Evolutionary conservation across 2,888 invertebrate species (phyloP), one percentile per base, ranked within the genome.

Genomic region (Ormyrus thymus): DNA sequence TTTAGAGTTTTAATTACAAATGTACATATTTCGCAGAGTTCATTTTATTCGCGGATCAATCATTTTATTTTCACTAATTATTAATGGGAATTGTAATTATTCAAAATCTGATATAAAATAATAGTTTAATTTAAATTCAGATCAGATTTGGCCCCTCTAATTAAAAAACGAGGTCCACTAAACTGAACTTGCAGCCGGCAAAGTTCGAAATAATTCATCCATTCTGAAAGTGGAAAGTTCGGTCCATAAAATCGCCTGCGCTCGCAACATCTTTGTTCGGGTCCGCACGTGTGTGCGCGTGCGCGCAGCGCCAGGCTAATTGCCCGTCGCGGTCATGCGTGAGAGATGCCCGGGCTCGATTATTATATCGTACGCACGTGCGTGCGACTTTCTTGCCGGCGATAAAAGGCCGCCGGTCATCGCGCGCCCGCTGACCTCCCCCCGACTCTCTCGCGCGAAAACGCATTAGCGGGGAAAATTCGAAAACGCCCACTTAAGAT

Each of bases 401-500:
- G n/a, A 11, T 50, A 9, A 8, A 59, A 8, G 10, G 7, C 11
- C 6, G 9, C 15, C 7, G 45, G n/a, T 29, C 29, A 29, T 29
- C 43, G 50, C 13, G 50, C 51, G 11, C 43, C 62, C 45, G 9
- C 29, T 29, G 11, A 46, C 48, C 51, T 9, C 13, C n/a, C 58
- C 50, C 29, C 29, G 29, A 29, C 29, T 29, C 7, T 58, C 13
- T 56, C 61, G 59, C 70, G 62, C 48, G 10, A 58, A 58, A 50
- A 43, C 13, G 10, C 48, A 43, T 56, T 29, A 62, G 53, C 46
- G 46, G 66, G 8, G 70, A 65, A 73, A 55, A 70, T 64, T 79
- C 64, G 9, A 76, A 76, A 80, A 80, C 79, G 79, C 76, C 79
- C 76, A 72, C 51, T 62, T 48, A 72, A 80, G 80, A 80, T 76